phyloP scores from a whole-genome alignment of 2,888 invertebrate genomes.

The Drosophila sordidapex region DNA sequence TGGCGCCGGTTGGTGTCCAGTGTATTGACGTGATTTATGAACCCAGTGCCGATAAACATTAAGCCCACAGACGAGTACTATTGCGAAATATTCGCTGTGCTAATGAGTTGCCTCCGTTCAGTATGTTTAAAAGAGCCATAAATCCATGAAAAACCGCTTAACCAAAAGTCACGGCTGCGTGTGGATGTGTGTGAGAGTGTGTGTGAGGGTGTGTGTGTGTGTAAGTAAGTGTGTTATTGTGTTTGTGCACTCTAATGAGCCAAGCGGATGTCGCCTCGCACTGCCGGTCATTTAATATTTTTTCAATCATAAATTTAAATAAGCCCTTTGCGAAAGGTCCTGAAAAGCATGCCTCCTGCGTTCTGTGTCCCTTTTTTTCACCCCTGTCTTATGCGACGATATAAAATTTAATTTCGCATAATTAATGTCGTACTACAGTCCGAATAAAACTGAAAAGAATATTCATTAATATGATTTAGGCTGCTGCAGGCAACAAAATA shows the following conservation, averaged over 20 bases:
- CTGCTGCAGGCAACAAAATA: slow-evolving; percentile 26
- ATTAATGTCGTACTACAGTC: slow-evolving; percentile 68
- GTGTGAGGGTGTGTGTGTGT: slow-evolving; percentile 10
- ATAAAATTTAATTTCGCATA: slow-evolving; percentile 79
- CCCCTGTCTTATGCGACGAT: slow-evolving; percentile 68
- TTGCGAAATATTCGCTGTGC: slow-evolving; percentile 28
- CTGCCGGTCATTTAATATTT: slow-evolving; percentile 59
- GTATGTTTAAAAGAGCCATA: slow-evolving; percentile 23
- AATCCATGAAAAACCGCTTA: slow-evolving; percentile 44
- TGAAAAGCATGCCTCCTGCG: slow-evolving; percentile 9
- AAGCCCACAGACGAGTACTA: slow-evolving; percentile 48
- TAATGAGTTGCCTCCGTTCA: slow-evolving; percentile 55
- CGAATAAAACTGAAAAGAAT: slow-evolving; percentile 54
- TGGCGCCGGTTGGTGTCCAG: slow-evolving; percentile 47
- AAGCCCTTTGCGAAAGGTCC: slow-evolving; percentile 48
- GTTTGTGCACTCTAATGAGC: slow-evolving; percentile 59
- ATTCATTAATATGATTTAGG: slow-evolving; percentile 75
- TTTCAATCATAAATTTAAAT: slow-evolving; percentile 76
- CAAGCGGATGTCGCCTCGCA: slow-evolving; percentile 57
- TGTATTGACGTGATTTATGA: slow-evolving; percentile 56
- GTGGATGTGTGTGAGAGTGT: slow-evolving; percentile 1
- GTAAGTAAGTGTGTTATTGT: not conserved
- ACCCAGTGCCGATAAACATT: slow-evolving; percentile 34
- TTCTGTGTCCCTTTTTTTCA: slow-evolving; percentile 19
- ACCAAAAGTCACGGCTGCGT: slow-evolving; percentile 49